phyloP scores from a whole-genome alignment of 1,140 invertebrate species.

The Lepidurus packardi region DNA sequence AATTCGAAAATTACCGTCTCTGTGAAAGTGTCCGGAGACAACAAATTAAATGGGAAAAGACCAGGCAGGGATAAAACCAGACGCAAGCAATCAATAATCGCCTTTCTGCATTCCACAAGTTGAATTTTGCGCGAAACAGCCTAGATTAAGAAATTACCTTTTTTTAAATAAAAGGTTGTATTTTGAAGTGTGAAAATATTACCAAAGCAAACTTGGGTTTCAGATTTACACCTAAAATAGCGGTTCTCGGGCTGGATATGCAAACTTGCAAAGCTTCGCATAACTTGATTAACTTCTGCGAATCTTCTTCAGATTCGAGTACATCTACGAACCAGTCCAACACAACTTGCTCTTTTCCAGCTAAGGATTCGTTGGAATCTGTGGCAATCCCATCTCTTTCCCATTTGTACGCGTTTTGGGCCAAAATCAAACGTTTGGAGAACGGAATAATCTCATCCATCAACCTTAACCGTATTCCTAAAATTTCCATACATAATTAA shows the following conservation, averaged over 20 bases:
- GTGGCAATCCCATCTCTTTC: not conserved
- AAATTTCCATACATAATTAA: not conserved
- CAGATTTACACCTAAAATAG: not conserved
- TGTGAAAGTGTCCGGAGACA: too few relatives aligned
- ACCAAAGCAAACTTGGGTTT: not conserved
- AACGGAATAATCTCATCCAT: not conserved
- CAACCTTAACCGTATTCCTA: not conserved
- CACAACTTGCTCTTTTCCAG: not conserved
- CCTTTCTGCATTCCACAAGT: too few relatives aligned
- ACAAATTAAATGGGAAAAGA: too few relatives aligned
- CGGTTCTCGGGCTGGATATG: not conserved
- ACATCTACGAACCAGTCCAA: not conserved
- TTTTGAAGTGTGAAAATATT: not conserved
- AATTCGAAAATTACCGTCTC: too few relatives aligned
- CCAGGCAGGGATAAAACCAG: too few relatives aligned
- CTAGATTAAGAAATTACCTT: not conserved
- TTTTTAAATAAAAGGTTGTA: not conserved
- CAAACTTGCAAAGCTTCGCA: not conserved
- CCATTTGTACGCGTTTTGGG: constrained; percentile 9
- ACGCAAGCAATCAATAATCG: too few relatives aligned
- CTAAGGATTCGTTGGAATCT: not conserved
- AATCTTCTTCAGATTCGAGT: not conserved
- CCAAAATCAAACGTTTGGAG: constrained; percentile 8
- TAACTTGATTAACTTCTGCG: not conserved
- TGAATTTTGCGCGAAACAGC: not conserved